Percentiles rank a stretch among this genome's conserved stretches.
Conservation (phyloP, 37 sponge, comb jelly and placozoan genomes). For the Haliclona indistincta region DNA sequence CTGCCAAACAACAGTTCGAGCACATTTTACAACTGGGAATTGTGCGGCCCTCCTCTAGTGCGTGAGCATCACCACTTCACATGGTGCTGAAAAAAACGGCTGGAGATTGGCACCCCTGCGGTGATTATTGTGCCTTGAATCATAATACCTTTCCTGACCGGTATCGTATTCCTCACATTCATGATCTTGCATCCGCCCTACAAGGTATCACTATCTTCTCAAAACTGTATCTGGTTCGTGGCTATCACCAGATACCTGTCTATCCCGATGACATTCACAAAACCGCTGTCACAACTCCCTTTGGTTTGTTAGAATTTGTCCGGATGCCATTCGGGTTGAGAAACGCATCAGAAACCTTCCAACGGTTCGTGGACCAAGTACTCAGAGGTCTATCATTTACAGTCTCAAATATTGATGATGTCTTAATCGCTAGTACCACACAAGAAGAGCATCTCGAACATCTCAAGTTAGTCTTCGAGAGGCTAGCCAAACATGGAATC, state of each 20-base stretch:
- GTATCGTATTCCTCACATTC: conserved; percentile 53
- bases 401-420: conserved; percentile 39
- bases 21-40: conserved; percentile 39
- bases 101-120: conserved; percentile 63
- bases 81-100: conserved; percentile 39
- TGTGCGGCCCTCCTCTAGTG: conserved; percentile 40
- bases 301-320: conserved; percentile 60
- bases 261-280: conserved; percentile 55
- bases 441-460: conserved; percentile 43
- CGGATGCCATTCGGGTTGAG: conserved; percentile 52
- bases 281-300: conserved; percentile 63
- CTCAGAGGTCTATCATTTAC: conserved; percentile 38
- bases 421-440: conserved; percentile 45
- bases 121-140: conserved; percentile 45
- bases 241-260: conserved; percentile 58
- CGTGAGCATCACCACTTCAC: too few relatives aligned
- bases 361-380: conserved; percentile 62
- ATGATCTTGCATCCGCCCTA: conserved; percentile 48
- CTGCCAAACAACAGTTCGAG: conserved; percentile 9
- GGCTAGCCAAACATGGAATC: conserved; percentile 30
- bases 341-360: conserved; percentile 48
- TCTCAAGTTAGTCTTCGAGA: conserved; percentile 29
- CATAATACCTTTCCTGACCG: conserved; percentile 25
- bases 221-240: conserved; percentile 32
- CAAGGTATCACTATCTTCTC: conserved; percentile 42